Evolutionary conservation across 2,797 vertebrate genomes (phyloP), one percentile per base, ranked within the genome.

Genomic region (Amazona finschi): DNA sequence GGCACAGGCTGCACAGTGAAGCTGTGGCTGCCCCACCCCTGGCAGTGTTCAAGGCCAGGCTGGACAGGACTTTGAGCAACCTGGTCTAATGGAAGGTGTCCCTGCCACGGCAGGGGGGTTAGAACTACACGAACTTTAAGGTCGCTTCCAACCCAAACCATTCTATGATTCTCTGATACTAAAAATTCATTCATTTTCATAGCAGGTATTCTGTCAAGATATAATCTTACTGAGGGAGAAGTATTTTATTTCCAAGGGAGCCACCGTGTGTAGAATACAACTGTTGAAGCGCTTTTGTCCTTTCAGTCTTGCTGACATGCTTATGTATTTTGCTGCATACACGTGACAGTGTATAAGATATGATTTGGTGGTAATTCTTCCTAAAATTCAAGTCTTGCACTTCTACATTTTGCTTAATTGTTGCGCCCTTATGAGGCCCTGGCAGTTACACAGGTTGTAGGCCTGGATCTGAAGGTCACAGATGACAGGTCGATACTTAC

Each of bases 341-440:
- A 1, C n/a, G 21, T 76, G 82, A 65, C 0, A 0, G 15, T 53
- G 20, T 44, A 5, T 52, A 71, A 2, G 1, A 14, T 5, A 82
- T 62, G 36, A 71, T 47, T 66, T 50, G 31, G 14, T 38, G 4
- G 11, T 57, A 73, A 64, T 80, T 79, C 36, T 18, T 79, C 49
- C 62, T 78, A 75, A 94, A 91, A 81, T 15, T 50, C 33, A 52
- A 19, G 11, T 79, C 52, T 66, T 55, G 20, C 14, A 41, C 22
- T 83, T 92, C 33, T 60, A 44, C 11, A 6, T 71, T 88, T 85
- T 78, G 46, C n/a, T 78, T n/a, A 84, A 55, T 65, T 1, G 0
- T 57, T 69, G 47, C 8, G 4, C 16, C 38, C 25, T 86, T 69
- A 75, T 72, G 64, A 88, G 2, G 9, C 27, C 31, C 19, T 88